Evolutionary conservation across 2,888 invertebrate genomes (phyloP).

Genomic region (Tubulanus polymorphus): DNA sequence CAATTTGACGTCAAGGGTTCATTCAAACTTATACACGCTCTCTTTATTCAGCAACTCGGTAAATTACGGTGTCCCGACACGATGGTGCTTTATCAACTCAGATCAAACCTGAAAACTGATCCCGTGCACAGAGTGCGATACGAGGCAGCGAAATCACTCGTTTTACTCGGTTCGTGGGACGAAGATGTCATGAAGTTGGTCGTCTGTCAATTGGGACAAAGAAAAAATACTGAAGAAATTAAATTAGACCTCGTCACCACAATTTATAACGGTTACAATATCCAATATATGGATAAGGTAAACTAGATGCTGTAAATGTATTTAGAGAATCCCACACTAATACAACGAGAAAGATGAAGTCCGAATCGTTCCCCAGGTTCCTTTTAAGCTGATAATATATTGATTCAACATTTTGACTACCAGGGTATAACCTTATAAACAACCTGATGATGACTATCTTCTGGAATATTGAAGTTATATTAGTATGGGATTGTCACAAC

Average conservation of each 20-base stretch:
- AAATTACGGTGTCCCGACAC: constrained; percentile 42
- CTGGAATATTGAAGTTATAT: too few relatives aligned
- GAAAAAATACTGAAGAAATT: constrained; percentile 45
- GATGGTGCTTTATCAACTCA: constrained; percentile 45
- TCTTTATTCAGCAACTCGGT: constrained; percentile 36
- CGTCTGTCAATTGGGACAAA: constrained; percentile 36
- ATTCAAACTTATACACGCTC: too few relatives aligned
- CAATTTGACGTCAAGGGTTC: too few relatives aligned
- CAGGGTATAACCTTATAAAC: too few relatives aligned
- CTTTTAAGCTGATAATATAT: too few relatives aligned
- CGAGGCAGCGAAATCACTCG: constrained; percentile 46
- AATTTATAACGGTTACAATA: constrained; percentile 42
- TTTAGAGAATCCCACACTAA: too few relatives aligned
- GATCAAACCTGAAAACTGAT: constrained; percentile 36
- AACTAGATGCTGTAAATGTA: too few relatives aligned
- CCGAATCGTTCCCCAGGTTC: too few relatives aligned
- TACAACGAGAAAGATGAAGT: too few relatives aligned
- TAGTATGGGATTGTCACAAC: too few relatives aligned
- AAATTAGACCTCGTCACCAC: constrained; percentile 38
- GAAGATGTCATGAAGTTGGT: constrained; percentile 39
- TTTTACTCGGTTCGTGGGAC: constrained; percentile 50
- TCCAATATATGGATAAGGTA: constrained; percentile 48
- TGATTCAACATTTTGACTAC: too few relatives aligned
- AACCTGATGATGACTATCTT: too few relatives aligned
- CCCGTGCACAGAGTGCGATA: constrained; percentile 40